These are phyloP conservation scores for Campoletis sonorensis DNA, from an alignment of 1,140 invertebrate species.

Conservation along the genomic window DNA sequence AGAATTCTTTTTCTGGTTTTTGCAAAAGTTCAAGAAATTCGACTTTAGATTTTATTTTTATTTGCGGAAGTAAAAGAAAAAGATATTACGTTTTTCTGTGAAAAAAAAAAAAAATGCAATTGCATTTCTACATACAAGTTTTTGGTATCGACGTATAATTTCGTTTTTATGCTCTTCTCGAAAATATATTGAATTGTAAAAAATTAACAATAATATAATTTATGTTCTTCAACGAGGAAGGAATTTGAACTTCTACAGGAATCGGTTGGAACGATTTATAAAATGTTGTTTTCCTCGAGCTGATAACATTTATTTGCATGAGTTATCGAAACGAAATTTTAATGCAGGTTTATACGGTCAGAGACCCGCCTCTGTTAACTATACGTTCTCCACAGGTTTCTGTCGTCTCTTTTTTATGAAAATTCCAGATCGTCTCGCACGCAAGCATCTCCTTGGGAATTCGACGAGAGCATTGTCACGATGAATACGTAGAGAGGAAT, in stretches of 20 bases:
- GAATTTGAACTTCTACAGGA: background rate
- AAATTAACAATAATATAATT: too few species aligned
- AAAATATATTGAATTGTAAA: too few species aligned
- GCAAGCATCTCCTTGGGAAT: conserved; percentile 1
- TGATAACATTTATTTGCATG: background rate
- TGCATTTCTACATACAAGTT: too few species aligned
- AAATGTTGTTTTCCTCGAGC: background rate
- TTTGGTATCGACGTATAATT: too few species aligned
- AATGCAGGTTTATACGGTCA: background rate
- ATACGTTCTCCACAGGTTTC: background rate
- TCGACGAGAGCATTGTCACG: background rate
- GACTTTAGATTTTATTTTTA: too few species aligned
- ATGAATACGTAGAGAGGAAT: background rate
- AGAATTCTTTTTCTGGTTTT: too few species aligned
- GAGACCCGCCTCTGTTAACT: background rate
- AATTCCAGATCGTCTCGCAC: background rate
- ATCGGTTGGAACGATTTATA: background rate
- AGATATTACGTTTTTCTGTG: too few species aligned
- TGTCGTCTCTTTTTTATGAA: background rate
- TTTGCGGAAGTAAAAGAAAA: too few species aligned
- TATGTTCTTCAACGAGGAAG: background rate
- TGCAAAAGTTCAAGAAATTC: too few species aligned
- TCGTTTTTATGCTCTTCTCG: too few species aligned
- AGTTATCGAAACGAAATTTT: conserved; percentile 3
- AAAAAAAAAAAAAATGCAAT: too few species aligned